These are phyloP conservation scores for Drosophila serrata DNA, from an alignment of 1,140 invertebrate species.

Conservation along the genomic window DNA sequence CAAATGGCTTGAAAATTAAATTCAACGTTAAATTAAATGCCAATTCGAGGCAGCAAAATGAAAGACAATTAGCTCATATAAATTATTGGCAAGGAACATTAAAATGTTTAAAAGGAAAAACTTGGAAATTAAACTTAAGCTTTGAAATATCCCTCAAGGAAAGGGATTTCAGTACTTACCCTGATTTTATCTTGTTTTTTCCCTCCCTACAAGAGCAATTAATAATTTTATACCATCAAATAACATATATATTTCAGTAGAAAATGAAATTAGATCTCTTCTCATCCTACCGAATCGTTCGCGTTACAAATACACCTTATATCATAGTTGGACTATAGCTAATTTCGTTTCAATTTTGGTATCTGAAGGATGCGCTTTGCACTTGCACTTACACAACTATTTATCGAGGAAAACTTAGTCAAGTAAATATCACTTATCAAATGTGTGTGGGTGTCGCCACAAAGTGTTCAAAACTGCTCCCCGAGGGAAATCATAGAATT, in stretches of 20 bases:
- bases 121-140: neutral
- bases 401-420: slow-evolving; percentile 47
- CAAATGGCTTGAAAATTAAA: slow-evolving; percentile 25
- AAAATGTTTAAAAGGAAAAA: neutral
- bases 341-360: slow-evolving; percentile 25
- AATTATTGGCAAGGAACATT: neutral
- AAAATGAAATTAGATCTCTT: slow-evolving; percentile 33
- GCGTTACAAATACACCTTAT: slow-evolving; percentile 22
- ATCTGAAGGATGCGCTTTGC: slow-evolving; percentile 37
- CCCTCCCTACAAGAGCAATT: neutral
- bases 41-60: neutral
- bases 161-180: neutral
- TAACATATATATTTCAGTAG: slow-evolving; percentile 42
- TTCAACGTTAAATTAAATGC: slow-evolving; percentile 14
- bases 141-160: too few relatives aligned
- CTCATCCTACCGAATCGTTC: neutral
- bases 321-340: slow-evolving; percentile 41
- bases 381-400: slow-evolving; percentile 66
- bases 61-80: slow-evolving; percentile 2
- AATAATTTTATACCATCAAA: neutral
- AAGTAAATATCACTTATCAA: slow-evolving; percentile 69
- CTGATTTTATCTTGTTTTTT: neutral
- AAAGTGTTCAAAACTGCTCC: slow-evolving; percentile 44
- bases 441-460: slow-evolving; percentile 14
- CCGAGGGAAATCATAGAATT: neutral